Base-by-base conservation (phyloP, 2,888 invertebrate genomes). In the Spodoptera exigua region DNA sequence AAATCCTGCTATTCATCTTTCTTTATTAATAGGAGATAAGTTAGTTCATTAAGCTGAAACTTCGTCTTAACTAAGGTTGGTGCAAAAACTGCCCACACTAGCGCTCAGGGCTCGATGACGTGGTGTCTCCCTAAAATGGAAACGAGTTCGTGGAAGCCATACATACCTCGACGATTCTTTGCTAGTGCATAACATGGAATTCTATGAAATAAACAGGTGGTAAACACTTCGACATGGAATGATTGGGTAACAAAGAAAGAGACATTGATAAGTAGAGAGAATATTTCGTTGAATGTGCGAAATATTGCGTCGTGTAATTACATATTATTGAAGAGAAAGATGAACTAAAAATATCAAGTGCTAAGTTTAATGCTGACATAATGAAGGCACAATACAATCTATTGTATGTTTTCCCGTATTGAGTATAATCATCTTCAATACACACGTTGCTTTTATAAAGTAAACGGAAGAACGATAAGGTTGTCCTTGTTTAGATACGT, bases 391-490 rank as follows among this genome's bases (percentile, higher is more conserved):
- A 77, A 76, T 48, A 63, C 56, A 43, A 56, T 51, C 59, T 65
- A 60, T 76, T 78, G 61, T 71, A 52, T 46, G 17, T 52, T 44
- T 60, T 68, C 56, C 43, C 55, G 37, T 69, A 67, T 70, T 63
- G 51, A 70, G 66, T 61, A 69, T 68, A 70, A 27, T 67, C 65
- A 61, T 73, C 70, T 70, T 68, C 68, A 78, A 78, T 74, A 77
- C 61, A 79, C 75, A 79, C 75, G 73, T 80, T 76, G 83, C 82
- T 81, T 84, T 83, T 84, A 81, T 79, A 82, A 80, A 81, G 82
- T 82, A 86, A 83, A 83, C 85, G 86, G 88, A 87, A 88, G 83
- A 80, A 69, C 80, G 82, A 84, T 85, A 85, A 84, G 71, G 74
- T 63, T 76, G 84, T 82, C 80, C 82, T 88, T 85, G 86, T 84